A percentile compares a stretch with the other conserved stretches of the same genome.
Evolutionary conservation across 1,140 invertebrate species (phyloP).

Genomic region (Drosophila sucinea): DNA sequence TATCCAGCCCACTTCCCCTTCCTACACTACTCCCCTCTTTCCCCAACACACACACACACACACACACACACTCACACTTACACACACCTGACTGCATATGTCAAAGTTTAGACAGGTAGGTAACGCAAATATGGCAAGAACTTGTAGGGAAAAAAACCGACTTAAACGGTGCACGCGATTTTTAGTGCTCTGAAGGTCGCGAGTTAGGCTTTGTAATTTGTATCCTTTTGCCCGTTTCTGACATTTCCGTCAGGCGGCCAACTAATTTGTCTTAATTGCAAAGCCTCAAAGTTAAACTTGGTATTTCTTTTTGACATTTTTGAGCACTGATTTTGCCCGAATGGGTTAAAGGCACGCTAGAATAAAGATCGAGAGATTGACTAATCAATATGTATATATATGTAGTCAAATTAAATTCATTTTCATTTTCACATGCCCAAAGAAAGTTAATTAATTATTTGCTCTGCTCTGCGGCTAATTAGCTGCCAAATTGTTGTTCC

Average conservation of each 20-base stretch:
- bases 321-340: slow-evolving; percentile 46
- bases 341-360: slow-evolving; percentile 64
- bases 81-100: slow-evolving; percentile 58
- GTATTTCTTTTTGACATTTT: slow-evolving; percentile 61
- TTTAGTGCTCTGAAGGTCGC: slow-evolving; percentile 56
- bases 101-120: slow-evolving; percentile 74
- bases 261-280: slow-evolving; percentile 75
- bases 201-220: slow-evolving; percentile 52
- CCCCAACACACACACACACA: not conserved
- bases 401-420: slow-evolving; percentile 35
- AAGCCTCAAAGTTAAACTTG: slow-evolving; percentile 23
- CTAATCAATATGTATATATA: slow-evolving; percentile 34
- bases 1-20: slow-evolving; percentile 13
- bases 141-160: slow-evolving; percentile 14
- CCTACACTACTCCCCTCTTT: not conserved
- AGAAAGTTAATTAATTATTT: slow-evolving; percentile 72
- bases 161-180: slow-evolving; percentile 57
- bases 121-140: slow-evolving; percentile 74
- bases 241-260: slow-evolving; percentile 58
- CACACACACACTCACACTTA: not conserved
- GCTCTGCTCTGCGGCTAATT: slow-evolving; percentile 61
- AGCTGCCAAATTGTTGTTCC: slow-evolving; percentile 59
- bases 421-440: not conserved
- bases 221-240: slow-evolving; percentile 32
- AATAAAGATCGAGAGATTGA: not conserved